These are phyloP conservation scores for Rhynchonycteris naso DNA, from an alignment of 2,797 vertebrate species.

Conservation along the genomic window DNA sequence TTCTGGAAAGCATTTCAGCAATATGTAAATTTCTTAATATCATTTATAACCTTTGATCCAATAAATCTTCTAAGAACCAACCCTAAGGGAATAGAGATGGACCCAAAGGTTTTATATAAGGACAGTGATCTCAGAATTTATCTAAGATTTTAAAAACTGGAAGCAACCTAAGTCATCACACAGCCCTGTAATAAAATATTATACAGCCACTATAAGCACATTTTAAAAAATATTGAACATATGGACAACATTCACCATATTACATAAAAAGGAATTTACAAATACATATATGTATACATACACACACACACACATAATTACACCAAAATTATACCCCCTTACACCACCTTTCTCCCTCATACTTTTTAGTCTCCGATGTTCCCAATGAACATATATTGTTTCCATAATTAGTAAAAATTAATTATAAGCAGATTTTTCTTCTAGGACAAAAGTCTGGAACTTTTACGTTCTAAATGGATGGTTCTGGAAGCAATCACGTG, in stretches of 20 bases:
- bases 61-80: background rate
- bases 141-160: background rate
- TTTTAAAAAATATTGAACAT: constrained; percentile 12
- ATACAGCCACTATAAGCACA: background rate
- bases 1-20: background rate
- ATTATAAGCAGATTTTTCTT: background rate
- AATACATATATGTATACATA: background rate
- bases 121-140: background rate
- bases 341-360: background rate
- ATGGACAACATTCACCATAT: background rate
- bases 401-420: constrained; percentile 18
- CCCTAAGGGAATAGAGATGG: background rate
- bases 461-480: background rate
- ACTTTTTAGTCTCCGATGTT: background rate
- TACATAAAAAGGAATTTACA: background rate
- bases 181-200: background rate
- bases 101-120: background rate
- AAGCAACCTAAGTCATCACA: background rate
- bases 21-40: background rate
- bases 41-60: background rate
- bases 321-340: background rate
- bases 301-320: background rate
- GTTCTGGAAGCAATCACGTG: background rate
- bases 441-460: background rate
- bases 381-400: background rate